A percentile compares a stretch with the other conserved stretches of the same genome.
These are phyloP conservation scores for Rhegmatorhina hoffmannsi DNA, from an alignment of 2,113 vertebrate genomes.

Conservation along the genomic window DNA sequence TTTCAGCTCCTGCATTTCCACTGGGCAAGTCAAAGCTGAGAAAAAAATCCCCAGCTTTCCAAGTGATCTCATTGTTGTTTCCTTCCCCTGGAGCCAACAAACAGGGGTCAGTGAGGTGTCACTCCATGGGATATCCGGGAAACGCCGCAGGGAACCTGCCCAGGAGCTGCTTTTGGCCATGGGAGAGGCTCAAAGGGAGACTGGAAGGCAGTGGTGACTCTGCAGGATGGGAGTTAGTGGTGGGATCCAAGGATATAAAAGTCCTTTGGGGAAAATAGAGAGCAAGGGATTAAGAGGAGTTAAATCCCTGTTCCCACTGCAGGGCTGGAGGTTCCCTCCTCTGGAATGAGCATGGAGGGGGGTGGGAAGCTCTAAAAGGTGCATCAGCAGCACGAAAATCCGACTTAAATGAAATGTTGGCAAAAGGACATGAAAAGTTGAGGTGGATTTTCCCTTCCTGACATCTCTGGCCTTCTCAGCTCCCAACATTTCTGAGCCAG, in stretches of 20 bases:
- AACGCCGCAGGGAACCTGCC: background rate
- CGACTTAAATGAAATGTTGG: background rate
- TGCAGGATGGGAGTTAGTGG: background rate
- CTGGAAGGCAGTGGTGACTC: background rate
- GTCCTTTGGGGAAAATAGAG: background rate
- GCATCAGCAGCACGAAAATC: background rate
- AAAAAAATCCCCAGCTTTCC: background rate
- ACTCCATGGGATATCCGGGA: background rate
- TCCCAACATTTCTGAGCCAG: background rate
- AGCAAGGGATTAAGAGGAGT: background rate
- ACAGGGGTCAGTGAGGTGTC: background rate
- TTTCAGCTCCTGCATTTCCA: background rate
- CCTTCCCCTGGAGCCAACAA: background rate
- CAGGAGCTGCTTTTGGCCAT: background rate
- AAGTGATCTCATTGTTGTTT: conserved; percentile 31
- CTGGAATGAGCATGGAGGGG: background rate
- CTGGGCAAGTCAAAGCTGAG: background rate
- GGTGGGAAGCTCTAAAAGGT: background rate
- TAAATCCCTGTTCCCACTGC: background rate
- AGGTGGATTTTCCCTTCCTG: background rate
- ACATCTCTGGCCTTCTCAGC: background rate
- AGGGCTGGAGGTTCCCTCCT: rapidly evolving
- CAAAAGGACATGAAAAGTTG: background rate
- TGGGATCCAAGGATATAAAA: background rate
- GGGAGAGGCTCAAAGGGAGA: background rate